Base-by-base conservation (phyloP, 2,888 invertebrate species). In the Andrena hattorfiana region DNA sequence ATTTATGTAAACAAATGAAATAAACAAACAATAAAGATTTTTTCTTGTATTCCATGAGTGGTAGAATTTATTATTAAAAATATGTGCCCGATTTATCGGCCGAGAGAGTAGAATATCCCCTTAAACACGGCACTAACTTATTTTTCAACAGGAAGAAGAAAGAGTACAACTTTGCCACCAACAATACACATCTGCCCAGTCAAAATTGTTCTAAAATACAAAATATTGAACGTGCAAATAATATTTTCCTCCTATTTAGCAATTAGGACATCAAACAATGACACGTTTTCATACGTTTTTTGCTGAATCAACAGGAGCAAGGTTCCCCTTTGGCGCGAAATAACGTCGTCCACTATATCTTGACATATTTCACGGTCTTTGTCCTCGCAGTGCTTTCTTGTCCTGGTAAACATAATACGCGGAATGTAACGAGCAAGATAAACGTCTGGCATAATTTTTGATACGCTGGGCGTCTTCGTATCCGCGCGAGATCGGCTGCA, bases 321-420 rank as follows among this genome's bases (percentile, higher is more conserved):
- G 26, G 20, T 35, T 60, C 51, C 28, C 42, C 66, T 77, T 77
- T 77, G 60, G 60, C 20, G 16, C 51, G 60, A 7, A 42, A 67
- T 67, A 28, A 0, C 42, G n/a, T 42, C 26, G n/a, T 68, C 16
- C 20, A 28, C 23, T 35, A 13, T 32, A 68, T 54, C 76, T 78
- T 67, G n/a, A 32, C 48, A 54, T 63, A 32, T 23, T 64, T 28
- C 62, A 5, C 7, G 10, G 77, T 28, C 20, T 56, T 60, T 35
- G 30, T 63, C 48, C 13, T 28, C 23, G 2, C 32, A 8, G 10
- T 23, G 13, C 28, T 13, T 28, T 26, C 51, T 67, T 32, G 8
- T 8, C 5, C 30, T 28, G 20, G 26, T 51, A 5, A 35, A 64
- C 28, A 26, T 28, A 60, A 60, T 28, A 1, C 10, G 23, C 30